phyloP scores from a whole-genome alignment of 2,113 vertebrate genomes.

The Orcinus orca region DNA sequence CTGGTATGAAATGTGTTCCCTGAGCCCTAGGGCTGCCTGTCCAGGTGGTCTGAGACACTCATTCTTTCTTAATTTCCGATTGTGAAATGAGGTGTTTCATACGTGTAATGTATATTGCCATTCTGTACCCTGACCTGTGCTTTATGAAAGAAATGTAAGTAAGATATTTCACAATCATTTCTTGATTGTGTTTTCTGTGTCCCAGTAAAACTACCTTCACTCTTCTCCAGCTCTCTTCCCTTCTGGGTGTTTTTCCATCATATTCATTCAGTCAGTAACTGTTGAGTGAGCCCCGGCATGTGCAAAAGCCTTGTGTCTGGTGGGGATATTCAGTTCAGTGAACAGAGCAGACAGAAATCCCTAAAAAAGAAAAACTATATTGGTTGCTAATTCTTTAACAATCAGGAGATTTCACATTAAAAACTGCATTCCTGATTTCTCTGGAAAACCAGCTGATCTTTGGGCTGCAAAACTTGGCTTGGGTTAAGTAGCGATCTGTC shows the following conservation, averaged over 20 bases:
- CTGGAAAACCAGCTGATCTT: background rate
- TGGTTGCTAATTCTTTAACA: background rate
- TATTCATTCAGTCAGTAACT: background rate
- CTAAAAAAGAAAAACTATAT: background rate
- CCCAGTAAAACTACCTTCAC: background rate
- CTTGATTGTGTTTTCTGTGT: background rate
- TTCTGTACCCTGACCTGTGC: background rate
- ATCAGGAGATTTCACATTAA: background rate
- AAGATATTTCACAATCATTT: background rate
- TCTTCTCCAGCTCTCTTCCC: background rate
- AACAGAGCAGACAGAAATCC: background rate
- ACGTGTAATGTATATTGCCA: background rate
- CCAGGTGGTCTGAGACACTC: background rate
- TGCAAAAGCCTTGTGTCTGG: background rate
- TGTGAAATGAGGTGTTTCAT: constrained; percentile 27
- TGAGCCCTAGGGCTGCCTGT: background rate
- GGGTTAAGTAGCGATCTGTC: background rate
- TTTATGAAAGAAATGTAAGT: background rate
- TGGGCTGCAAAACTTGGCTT: background rate
- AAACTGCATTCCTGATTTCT: background rate
- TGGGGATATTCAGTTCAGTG: background rate
- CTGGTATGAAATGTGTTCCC: background rate
- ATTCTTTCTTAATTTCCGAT: constrained; percentile 17
- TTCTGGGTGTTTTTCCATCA: background rate
- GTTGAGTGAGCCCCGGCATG: too few relatives aligned